These are phyloP conservation scores for Aphidius ervi DNA, from an alignment of 1,140 invertebrate species.

Conservation along the genomic window DNA sequence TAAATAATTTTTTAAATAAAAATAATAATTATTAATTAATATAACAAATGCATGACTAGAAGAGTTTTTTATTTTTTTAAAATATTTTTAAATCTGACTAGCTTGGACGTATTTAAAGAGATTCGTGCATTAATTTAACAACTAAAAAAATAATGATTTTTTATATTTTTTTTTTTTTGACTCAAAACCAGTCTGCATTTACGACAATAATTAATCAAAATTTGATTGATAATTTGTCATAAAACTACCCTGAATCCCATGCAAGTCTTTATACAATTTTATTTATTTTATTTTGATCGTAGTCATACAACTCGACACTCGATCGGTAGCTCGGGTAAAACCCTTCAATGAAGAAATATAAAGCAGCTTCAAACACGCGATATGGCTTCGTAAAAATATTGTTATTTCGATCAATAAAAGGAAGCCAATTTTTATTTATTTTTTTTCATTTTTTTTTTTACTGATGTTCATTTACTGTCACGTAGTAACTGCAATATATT, in stretches of 20 bases:
- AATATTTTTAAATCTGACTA: neutral
- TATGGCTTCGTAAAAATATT: conserved; percentile 18
- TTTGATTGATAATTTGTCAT: neutral
- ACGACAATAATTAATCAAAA: conserved; percentile 1
- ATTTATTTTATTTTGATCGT: conserved; percentile 11
- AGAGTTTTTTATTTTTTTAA: neutral
- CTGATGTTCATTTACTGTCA: conserved; percentile 17
- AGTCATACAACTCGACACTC: conserved; percentile 11
- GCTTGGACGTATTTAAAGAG: conserved; percentile 7
- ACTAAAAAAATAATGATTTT: conserved; percentile 12
- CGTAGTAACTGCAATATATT: conserved; percentile 9
- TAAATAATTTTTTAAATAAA: neutral
- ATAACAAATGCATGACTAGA: no score
- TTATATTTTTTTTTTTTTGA: neutral
- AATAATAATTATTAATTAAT: neutral
- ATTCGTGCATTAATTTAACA: conserved; percentile 10
- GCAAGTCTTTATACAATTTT: conserved; percentile 1
- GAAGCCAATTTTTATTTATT: conserved; percentile 6
- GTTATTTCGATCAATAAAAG: conserved; percentile 14
- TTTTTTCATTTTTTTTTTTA: neutral
- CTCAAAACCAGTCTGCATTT: conserved; percentile 1
- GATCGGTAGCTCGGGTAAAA: no score
- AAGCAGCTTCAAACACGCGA: conserved; percentile 15
- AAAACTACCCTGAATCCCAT: conserved; percentile 11
- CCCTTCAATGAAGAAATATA: conserved; percentile 12